Base-by-base conservation (phyloP, 2,797 vertebrate genomes). In the Nothura maculosa region DNA sequence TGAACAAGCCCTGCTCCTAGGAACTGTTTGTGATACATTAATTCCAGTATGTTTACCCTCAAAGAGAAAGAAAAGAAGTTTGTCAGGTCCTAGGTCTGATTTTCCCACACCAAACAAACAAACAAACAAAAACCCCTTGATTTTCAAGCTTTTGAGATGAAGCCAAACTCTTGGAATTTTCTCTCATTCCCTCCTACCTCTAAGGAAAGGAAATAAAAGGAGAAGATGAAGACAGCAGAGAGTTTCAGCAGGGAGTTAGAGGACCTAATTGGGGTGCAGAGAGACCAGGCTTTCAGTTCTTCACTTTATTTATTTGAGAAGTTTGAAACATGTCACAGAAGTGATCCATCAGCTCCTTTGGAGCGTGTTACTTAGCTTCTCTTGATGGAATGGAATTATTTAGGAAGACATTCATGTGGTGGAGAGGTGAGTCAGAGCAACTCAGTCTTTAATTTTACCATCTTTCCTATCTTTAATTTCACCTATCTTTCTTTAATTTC, bases 401-500 rank as follows among this genome's bases (percentile, higher is more conserved):
- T 89, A 67, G 43, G 52, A 77, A 82, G 81, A 81, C 70, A 87
- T 47, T 84, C 20, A 14, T 64, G 58, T 52, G 14, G 20, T 78
- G 47, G 7, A 9, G 10, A 67, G 12, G 52, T 45, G 42, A 74
- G 74, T 78, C 70, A 25, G 12, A 60, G n/a, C 17, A 60, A 40
- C 17, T 75, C 47, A 86, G 6, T 92, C 64, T 86, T 89, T 84
- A 77, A 50, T 70, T 84, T 86, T 78, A n/a, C 25, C 54, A 28
- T 25, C 30, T 61, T 80, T 54, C n/a, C 61, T n/a, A n/a, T n/a
- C n/a, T n/a, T n/a, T n/a, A n/a, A n/a, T n/a, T n/a, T n/a, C n/a
- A n/a, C n/a, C n/a, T n/a, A n/a, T n/a, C n/a, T n/a, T n/a, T 92
- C 64, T 86, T 89, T 84, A 77, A 50, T 70, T 84, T 86, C 74